These are phyloP conservation scores for Malurus elegans DNA, from an alignment of 2,113 vertebrate species.

Conservation along the genomic window DNA sequence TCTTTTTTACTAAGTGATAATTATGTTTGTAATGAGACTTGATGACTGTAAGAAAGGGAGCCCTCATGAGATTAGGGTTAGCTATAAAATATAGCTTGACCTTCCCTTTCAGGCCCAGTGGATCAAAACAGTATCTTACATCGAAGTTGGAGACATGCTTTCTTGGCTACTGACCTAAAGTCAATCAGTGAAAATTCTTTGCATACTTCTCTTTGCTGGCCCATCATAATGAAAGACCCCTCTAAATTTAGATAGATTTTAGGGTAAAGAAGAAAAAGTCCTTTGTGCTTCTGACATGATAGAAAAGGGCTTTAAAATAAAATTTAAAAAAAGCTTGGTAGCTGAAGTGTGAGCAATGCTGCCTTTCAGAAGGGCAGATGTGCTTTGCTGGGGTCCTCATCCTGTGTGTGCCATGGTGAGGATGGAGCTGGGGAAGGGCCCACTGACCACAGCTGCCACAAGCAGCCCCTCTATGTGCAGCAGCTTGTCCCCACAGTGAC, in stretches of 20 bases:
- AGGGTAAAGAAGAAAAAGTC: slow-evolving; percentile 11
- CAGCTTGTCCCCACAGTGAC: background rate
- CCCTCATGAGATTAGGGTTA: background rate
- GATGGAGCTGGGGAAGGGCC: background rate
- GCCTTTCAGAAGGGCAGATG: background rate
- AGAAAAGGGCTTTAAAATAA: background rate
- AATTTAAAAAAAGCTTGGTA: background rate
- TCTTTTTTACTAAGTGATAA: background rate
- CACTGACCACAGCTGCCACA: background rate
- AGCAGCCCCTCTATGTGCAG: no score
- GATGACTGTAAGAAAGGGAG: background rate
- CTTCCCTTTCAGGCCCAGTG: background rate
- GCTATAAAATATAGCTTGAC: slow-evolving; percentile 26
- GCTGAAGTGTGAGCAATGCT: background rate
- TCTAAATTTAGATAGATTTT: slow-evolving; percentile 42
- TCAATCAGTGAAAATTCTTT: slow-evolving; percentile 34
- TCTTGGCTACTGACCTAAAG: slow-evolving; percentile 14
- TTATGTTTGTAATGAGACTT: background rate
- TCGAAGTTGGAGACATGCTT: background rate
- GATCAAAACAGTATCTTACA: slow-evolving; percentile 7
- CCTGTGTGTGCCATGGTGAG: accelerated
- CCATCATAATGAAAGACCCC: background rate
- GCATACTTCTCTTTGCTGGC: background rate
- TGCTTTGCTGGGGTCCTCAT: background rate
- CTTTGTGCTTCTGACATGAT: slow-evolving; percentile 1